Evolutionary conservation across 1,140 invertebrate species (phyloP).

Genomic region (Goniozus legneri): DNA sequence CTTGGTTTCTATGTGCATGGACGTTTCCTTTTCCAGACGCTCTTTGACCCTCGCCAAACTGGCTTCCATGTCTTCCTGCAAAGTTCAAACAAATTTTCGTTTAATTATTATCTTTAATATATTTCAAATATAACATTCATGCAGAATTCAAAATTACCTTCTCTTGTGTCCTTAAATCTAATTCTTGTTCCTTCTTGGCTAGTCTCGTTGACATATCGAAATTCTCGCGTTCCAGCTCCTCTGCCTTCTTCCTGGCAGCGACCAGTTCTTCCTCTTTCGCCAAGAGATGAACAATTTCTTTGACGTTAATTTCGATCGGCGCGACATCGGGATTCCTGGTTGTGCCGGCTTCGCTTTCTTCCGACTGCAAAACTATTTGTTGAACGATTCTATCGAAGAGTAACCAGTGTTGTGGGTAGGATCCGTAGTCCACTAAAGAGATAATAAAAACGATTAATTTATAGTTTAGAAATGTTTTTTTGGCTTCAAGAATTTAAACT

Average conservation of each 20-base stretch:
- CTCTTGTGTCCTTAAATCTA: conserved; percentile 84
- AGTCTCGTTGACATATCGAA: conserved; percentile 79
- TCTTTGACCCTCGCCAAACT: conserved; percentile 81
- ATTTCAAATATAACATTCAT: too few relatives aligned
- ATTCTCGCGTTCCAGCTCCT: conserved; percentile 86
- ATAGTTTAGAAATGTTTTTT: background rate
- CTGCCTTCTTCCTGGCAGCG: conserved; percentile 79
- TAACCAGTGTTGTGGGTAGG: conserved; percentile 87
- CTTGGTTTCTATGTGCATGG: conserved; percentile 80
- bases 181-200: conserved; percentile 89
- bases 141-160: conserved; percentile 56
- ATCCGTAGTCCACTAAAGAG: conserved; percentile 69
- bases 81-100: too few relatives aligned
- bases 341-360: conserved; percentile 59
- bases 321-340: conserved; percentile 77
- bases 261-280: conserved; percentile 93
- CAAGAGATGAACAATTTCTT: conserved; percentile 83
- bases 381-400: conserved; percentile 94
- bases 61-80: conserved; percentile 82
- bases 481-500: conserved; percentile 51
- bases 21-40: conserved; percentile 85
- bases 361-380: conserved; percentile 87
- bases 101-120: too few relatives aligned
- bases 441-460: background rate
- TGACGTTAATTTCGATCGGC: conserved; percentile 86